These are phyloP conservation scores for Helogale parvula DNA, from an alignment of 2,113 vertebrate genomes.

Conservation along the genomic window DNA sequence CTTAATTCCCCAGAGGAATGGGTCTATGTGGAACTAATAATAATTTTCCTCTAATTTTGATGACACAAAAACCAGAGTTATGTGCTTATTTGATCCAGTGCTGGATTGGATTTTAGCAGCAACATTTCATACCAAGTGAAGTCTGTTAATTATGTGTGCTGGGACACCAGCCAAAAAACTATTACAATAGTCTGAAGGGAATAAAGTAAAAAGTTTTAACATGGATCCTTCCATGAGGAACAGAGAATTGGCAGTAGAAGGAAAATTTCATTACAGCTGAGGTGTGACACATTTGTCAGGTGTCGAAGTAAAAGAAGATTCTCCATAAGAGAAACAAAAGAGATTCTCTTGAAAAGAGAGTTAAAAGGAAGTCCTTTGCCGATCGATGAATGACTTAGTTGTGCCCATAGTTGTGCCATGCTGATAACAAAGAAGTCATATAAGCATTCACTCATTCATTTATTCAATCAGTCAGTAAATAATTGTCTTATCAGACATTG, in stretches of 20 bases:
- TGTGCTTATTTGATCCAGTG: slow-evolving; percentile 57
- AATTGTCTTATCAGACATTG: background rate
- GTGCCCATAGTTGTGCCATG: background rate
- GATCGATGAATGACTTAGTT: background rate
- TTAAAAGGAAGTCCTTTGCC: background rate
- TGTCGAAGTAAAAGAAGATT: background rate
- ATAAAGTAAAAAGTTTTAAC: slow-evolving; percentile 44
- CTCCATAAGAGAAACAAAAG: slow-evolving; percentile 36
- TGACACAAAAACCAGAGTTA: slow-evolving; percentile 61
- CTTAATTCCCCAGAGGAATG: slow-evolving; percentile 53
- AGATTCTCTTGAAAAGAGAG: background rate
- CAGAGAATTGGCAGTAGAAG: slow-evolving; percentile 32
- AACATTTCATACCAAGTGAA: slow-evolving; percentile 54
- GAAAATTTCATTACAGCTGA: slow-evolving; percentile 55
- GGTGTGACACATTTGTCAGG: slow-evolving; percentile 46
- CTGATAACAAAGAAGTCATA: background rate
- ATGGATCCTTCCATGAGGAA: slow-evolving; percentile 53
- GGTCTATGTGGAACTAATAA: slow-evolving; percentile 66
- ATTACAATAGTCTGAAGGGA: slow-evolving; percentile 57
- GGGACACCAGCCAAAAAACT: slow-evolving; percentile 60
- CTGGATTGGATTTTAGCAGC: slow-evolving; percentile 55
- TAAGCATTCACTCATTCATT: background rate
- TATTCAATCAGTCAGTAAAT: background rate
- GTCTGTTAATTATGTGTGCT: slow-evolving; percentile 43
- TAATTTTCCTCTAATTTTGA: slow-evolving; percentile 73